A percentile compares a stretch with the other conserved stretches of the same genome.
phyloP scores from a whole-genome alignment of 2,888 invertebrate species.

The Aleiodes leptofemur region DNA sequence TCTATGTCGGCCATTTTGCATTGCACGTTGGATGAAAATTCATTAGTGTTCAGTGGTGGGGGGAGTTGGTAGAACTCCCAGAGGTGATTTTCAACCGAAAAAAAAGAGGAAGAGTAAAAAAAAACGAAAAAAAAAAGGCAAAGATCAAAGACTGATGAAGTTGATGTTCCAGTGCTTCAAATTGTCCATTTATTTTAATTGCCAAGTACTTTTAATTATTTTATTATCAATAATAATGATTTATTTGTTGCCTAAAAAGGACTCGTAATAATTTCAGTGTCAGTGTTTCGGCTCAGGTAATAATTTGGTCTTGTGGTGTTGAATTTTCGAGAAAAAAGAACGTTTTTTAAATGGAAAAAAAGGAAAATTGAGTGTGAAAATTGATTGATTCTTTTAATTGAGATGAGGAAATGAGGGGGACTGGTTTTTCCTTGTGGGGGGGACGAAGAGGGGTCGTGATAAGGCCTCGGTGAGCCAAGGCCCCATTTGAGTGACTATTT shows the following conservation, averaged over 20 bases:
- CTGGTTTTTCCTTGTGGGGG: neutral
- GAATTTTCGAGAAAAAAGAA: neutral
- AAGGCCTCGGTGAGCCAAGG: conserved; percentile 6
- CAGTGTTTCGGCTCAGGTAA: no score
- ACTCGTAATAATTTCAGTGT: conserved; percentile 2
- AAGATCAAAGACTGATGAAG: conserved; percentile 11
- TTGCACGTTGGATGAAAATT: conserved; percentile 24
- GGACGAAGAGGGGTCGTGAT: conserved; percentile 10
- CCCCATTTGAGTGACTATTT: neutral
- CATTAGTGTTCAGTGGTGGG: neutral
- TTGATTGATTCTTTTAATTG: conserved; percentile 12
- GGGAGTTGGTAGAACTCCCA: conserved; percentile 15
- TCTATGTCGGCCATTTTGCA: conserved; percentile 4
- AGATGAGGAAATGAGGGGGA: neutral
- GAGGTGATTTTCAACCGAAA: neutral
- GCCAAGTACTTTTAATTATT: neutral
- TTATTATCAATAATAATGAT: neutral
- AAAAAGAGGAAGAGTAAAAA: no score
- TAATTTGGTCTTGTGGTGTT: conserved; percentile 14
- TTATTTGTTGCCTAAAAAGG: conserved; percentile 7
- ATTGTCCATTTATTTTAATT: neutral
- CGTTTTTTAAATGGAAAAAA: neutral
- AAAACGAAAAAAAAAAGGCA: neutral
- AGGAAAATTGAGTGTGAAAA: neutral
- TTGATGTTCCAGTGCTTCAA: neutral